Base-by-base conservation (phyloP, 2,888 invertebrate species). In the Pammene fasciana region DNA sequence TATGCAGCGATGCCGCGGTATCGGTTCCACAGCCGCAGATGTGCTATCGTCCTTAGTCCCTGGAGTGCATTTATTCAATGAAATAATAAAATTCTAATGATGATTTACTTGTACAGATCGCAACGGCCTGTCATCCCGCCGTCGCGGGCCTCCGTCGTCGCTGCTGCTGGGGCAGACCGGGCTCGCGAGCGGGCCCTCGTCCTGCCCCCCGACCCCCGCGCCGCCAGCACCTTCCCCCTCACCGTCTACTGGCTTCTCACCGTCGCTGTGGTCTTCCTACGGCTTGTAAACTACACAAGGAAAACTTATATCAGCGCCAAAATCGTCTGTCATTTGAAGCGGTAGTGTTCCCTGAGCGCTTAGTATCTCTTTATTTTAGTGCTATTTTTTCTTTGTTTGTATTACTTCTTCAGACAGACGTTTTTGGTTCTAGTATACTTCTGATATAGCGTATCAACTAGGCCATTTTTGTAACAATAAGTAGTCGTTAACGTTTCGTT, bases 181-280 rank as follows among this genome's bases (percentile, higher is more conserved):
- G 0, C 64, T 73, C 52, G 65, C 65, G 46, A 45, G 67, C 48
- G 54, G 68, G 62, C 26, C 77, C 79, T 71, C 82, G 75, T 54
- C 67, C 52, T 60, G 73, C 65, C 67, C 74, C 56, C 65, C 74
- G n/a, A 71, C 79, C 2, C 73, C 78, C 55, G 61, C 71, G 5
- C 72, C 86, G 6, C 82, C 85, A 2, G 76, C 83, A 0, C 78
- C 86, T 0, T 79, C 86, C 0, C 81, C 86, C 0, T 78, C 84
- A 2, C 74, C 81, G 4, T 74, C 83, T 57, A 64, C 80, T 13
- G 65, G 73, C 5, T 72, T 76, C 16, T 74, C 82, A 0, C 79
- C 54, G 5, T 78, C 83, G 0, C 74, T 86, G 52, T 80, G 79
- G 80, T 76, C 79, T 16, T 74, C 71, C 43, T 79, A 79, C 34